Conservation (phyloP, 2,797 vertebrate species). For the Lemur catta region DNA sequence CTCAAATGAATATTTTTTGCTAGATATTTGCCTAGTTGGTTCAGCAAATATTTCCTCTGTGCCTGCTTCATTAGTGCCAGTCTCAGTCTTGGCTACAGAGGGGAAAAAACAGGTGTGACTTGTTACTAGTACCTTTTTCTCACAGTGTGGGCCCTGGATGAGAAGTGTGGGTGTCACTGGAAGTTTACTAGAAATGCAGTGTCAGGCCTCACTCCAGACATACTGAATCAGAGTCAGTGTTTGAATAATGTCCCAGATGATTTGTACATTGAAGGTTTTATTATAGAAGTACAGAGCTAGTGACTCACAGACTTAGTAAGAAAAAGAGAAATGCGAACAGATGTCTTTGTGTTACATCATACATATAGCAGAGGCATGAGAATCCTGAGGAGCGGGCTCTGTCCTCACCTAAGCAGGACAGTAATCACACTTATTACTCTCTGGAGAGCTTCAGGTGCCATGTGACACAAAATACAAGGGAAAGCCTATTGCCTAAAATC, state of each 20-base stretch:
- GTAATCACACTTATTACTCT: neutral
- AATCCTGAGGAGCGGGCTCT: neutral
- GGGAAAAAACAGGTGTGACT: neutral
- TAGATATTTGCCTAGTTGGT: neutral
- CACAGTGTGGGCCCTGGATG: neutral
- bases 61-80: neutral
- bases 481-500: slow-evolving; percentile 37
- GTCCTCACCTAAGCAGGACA: neutral
- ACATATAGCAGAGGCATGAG: neutral
- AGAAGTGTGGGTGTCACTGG: neutral
- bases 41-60: neutral
- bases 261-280: neutral
- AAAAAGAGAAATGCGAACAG: neutral
- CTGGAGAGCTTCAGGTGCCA: neutral
- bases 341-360: neutral
- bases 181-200: neutral
- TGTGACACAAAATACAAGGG: slow-evolving; percentile 22
- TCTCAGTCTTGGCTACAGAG: neutral
- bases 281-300: neutral
- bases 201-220: neutral
- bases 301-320: neutral
- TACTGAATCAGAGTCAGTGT: neutral
- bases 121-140: neutral
- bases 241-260: neutral
- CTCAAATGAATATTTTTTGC: neutral